Base-by-base conservation (phyloP, 2,797 vertebrate species). In the Schizothorax lantsangensis region DNA sequence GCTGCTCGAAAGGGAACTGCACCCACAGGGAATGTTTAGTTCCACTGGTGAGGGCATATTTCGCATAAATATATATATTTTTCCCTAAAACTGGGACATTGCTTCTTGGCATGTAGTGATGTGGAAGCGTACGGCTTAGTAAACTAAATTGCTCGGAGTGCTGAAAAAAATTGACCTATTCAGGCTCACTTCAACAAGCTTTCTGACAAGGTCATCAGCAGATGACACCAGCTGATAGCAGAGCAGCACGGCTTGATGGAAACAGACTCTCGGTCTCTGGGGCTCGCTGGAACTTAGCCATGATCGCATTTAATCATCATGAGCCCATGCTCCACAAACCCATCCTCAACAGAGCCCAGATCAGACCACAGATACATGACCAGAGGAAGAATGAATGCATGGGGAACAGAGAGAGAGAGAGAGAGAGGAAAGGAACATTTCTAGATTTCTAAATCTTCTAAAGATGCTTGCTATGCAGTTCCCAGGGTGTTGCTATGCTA, bases 1-100 rank as follows among this genome's bases (percentile, higher is more conserved):
- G 90, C 90, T 87, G 88, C 90, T 91, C 47, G 59, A 91, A 92
- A 91, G 91, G 93, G 91, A 92, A 92, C 92, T 89, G 90, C 81
- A 90, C 93, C 94, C 92, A 81, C 73, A 91, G 93, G 95, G 92
- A 92, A 93, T 89, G 75, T 91, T 93, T 91, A 89, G 89, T 89
- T 92, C 88, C 90, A 86, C 87, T 88, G 90, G 92, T 87, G 91
- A 91, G 89, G 87, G 83, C 87, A 92, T 91, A 91, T 90, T 90
- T 92, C 85, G 74, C 72, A 90, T 89, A 92, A 93, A 94, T 93
- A 89, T 90, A 85, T 88, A 66, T 85, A 4, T 45, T 45, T 73
- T 49, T 40, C 30, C 19, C 89, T 88, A 90, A 94, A 96, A 94
- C 92, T 94, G 89, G 94, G 93, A 93, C 94, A 93, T 88, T 89